These are phyloP conservation scores for Paradoxurus hermaphroditus DNA, from an alignment of 2,113 vertebrate genomes.

Conservation along the genomic window DNA sequence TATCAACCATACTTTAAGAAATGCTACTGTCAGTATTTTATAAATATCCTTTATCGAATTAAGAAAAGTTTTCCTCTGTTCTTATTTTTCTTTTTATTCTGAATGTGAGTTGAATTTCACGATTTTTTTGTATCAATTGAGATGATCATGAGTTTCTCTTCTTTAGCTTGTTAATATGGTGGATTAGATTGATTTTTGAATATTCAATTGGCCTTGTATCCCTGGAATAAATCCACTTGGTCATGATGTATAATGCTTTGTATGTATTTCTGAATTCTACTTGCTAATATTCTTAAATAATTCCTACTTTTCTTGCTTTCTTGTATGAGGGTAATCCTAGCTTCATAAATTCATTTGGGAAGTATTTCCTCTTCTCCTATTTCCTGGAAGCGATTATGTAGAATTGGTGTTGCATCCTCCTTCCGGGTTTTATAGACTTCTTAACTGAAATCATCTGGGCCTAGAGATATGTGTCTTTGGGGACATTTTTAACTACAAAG, in stretches of 20 bases:
- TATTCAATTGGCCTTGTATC: background rate
- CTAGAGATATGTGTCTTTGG: background rate
- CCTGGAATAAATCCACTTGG: background rate
- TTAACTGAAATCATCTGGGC: background rate
- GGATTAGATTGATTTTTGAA: background rate
- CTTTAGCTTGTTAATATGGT: background rate
- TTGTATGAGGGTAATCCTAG: background rate
- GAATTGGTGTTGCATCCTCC: background rate
- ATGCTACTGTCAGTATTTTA: background rate
- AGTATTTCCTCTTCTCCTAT: background rate
- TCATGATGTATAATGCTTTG: background rate
- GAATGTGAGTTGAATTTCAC: background rate
- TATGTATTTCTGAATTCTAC: background rate
- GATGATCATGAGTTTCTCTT: background rate
- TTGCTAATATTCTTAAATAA: background rate
- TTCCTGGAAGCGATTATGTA: background rate
- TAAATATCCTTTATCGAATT: background rate
- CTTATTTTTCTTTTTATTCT: background rate
- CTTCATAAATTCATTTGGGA: background rate
- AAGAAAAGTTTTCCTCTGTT: background rate
- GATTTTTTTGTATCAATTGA: background rate
- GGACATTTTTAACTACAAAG: background rate
- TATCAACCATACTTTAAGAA: background rate
- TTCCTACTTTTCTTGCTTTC: background rate
- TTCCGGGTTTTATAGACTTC: background rate